Evolutionary conservation across 1,140 invertebrate species (phyloP), one percentile per base, ranked within the genome.

Genomic region (Plodia interpunctella): DNA sequence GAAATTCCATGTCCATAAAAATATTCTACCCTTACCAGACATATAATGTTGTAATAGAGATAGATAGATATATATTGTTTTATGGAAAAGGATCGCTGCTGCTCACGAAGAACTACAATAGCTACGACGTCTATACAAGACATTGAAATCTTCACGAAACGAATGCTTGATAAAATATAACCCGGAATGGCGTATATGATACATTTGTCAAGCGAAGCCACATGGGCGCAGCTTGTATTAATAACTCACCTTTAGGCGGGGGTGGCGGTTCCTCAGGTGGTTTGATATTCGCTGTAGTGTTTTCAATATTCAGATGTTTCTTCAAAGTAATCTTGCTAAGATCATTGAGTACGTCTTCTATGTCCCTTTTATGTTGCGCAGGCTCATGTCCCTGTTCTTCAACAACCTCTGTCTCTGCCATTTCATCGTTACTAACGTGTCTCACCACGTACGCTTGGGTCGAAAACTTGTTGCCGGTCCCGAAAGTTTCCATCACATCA

Each of bases 401-500:
- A 0, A 76, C 30, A 0, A 64, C 66, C 19, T 66, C 65, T 0
- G 79, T 67, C 53, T 82, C 65, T 0, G 76, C 72, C 4, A 86
- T 30, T 0, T 84, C 80, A 0, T 72, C 57, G n/a, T 80, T 77
- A 61, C 83, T 88, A 0, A 84, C 75, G 51, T 90, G 87, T 38
- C 73, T 68, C 4, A 90, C 87, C 5, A 90, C 72, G 55, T 82
- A 87, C 3, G 87, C 85, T 38, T 79, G 74, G 0, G 83, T 78
- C 2, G 68, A 56, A 44, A 72, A 84, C 57, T 86, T 87, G 21
- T 74, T 76, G 32, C 56, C 74, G 49, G 76, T 85, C 0, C 87
- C 87, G 59, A 88, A 90, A 0, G 87, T 88, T 65, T 90, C 85
- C 83, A 90, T 86, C 0, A 90, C 85, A 18, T 90, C 87, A 49